Percentiles rank a stretch among this genome's conserved stretches.
Conservation (phyloP, 2,113 vertebrate species). For the Mustelus asterias region DNA sequence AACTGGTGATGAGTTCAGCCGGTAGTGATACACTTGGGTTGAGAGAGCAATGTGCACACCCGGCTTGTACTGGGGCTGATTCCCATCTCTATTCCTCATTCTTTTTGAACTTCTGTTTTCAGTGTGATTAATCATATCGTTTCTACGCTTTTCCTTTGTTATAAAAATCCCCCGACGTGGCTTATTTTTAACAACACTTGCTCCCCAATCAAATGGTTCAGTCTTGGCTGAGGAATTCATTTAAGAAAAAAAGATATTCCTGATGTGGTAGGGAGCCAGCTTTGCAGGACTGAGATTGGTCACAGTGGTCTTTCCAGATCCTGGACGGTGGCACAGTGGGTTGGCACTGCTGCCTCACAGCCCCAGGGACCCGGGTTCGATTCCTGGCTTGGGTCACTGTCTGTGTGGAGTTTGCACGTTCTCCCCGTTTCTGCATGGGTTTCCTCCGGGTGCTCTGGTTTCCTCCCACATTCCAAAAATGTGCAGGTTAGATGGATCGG, state of each 20-base stretch:
- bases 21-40: background rate
- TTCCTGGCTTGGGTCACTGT: too few species aligned
- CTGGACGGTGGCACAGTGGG: too few species aligned
- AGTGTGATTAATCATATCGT: background rate
- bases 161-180: background rate
- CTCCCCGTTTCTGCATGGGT: too few species aligned
- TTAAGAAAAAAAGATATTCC: background rate
- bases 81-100: slow-evolving; percentile 6
- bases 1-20: background rate
- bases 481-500: too few species aligned
- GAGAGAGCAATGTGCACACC: background rate
- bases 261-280: background rate
- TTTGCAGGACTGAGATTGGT: background rate
- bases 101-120: background rate
- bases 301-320: too few species aligned
- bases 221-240: background rate
- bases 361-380: too few species aligned
- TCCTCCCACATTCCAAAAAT: too few species aligned
- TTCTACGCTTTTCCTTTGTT: background rate
- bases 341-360: too few species aligned
- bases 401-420: too few species aligned
- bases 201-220: background rate
- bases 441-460: too few species aligned
- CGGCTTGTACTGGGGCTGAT: background rate
- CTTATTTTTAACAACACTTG: background rate